Base-by-base conservation (phyloP, 1,140 invertebrate species). In the Gryllus bimaculatus region DNA sequence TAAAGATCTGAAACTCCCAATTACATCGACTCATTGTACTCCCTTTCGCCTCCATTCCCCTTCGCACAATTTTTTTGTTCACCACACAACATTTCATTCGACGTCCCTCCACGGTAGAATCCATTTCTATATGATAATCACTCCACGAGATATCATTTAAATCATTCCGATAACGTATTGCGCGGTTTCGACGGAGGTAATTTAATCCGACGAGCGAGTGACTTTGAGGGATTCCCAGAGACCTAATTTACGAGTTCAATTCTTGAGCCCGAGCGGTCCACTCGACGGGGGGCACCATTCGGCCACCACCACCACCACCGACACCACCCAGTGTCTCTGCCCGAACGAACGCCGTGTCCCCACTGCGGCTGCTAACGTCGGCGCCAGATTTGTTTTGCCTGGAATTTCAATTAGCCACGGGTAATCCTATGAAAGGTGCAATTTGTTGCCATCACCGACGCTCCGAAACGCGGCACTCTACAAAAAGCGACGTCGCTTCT, bases 371-470 rank as follows among this genome's bases (percentile, higher is more conserved):
- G 54, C 54, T 66, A 66, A 18, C 54, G 18, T 18, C 54, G 18
- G 7, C 54, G 54, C 54, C 18, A 66, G 54, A 66, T 66, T 66
- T 66, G 54, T 66, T 66, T 66, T 66, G 54, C 54, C 54, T 18
- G 54, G 54, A 66, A 66, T 66, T 66, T 66, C 54, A 66, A 66
- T 66, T 66, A 66, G 54, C 54, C 54, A 66, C 54, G 54, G 54
- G 54, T 66, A 66, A 66, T 66, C 54, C 54, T 66, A 18, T 66
- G 54, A 66, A 66, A 66, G 54, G 54, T 66, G 54, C 54, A 66
- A 66, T 66, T 66, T 66, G 54, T 66, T 66, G 54, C 54, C 54
- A 66, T 66, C 54, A 66, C 54, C 54, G 54, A 10, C 2, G 2
- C 18, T 10, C 18, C 10, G 7, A 2, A 66, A 10, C 10, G 10